phyloP scores from a whole-genome alignment of 2,113 vertebrate genomes.

The Nanorana parkeri region DNA sequence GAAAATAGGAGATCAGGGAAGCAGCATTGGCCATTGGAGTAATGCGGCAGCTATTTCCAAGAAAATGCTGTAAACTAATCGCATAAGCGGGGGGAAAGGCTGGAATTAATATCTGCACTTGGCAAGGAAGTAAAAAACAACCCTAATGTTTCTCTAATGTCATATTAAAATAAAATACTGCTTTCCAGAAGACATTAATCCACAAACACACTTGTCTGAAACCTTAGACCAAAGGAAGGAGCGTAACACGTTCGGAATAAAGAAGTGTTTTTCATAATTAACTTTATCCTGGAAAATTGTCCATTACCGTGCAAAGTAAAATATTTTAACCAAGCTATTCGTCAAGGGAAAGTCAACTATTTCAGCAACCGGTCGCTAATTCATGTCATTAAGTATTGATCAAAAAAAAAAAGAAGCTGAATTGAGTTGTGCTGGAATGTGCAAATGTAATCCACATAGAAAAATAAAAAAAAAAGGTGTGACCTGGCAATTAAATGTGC shows the following conservation, averaged over 20 bases:
- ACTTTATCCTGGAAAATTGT: neutral
- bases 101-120: slow-evolving; percentile 29
- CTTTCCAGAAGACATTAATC: slow-evolving; percentile 14
- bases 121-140: slow-evolving; percentile 19
- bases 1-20: slow-evolving; percentile 3
- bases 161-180: slow-evolving; percentile 18
- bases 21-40: neutral
- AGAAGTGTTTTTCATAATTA: neutral
- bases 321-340: slow-evolving; percentile 4
- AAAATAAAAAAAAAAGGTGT: too few species aligned
- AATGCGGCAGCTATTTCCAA: slow-evolving; percentile 3
- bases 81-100: neutral
- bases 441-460: too few species aligned
- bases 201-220: slow-evolving; percentile 11
- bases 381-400: slow-evolving; percentile 12
- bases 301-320: neutral
- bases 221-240: neutral
- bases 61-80: slow-evolving; percentile 1
- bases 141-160: slow-evolving; percentile 7
- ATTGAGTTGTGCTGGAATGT: neutral
- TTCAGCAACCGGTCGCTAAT: slow-evolving; percentile 4
- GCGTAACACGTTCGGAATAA: neutral
- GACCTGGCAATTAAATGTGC: too few species aligned
- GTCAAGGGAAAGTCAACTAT: slow-evolving; percentile 3
- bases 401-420: neutral